Percentiles rank a stretch among this genome's conserved stretches.
Evolutionary conservation across 2,797 vertebrate genomes (phyloP).

Genomic region (Esox lucius): DNA sequence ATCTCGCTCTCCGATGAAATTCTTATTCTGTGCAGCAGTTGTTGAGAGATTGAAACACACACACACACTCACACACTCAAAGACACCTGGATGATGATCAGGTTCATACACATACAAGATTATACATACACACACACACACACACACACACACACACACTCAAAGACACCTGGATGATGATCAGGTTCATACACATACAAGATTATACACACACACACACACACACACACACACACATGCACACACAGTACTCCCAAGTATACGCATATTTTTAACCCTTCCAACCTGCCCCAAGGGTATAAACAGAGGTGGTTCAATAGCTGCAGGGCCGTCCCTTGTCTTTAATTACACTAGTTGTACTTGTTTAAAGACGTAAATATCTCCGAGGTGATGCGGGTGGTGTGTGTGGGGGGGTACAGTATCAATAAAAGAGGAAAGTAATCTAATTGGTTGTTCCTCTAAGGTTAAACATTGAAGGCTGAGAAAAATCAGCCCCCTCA

Average conservation of each 20-base stretch:
- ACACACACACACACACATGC: slow-evolving; percentile 16
- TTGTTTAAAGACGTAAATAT: slow-evolving; percentile 53
- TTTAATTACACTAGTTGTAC: slow-evolving; percentile 33
- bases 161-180: not conserved
- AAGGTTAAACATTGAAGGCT: slow-evolving; percentile 32
- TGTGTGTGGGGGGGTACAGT: slow-evolving; percentile 10
- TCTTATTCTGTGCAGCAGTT: slow-evolving; percentile 44
- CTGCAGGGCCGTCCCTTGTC: slow-evolving; percentile 16
- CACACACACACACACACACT: slow-evolving; percentile 17
- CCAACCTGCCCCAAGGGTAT: slow-evolving; percentile 4
- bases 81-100: not conserved
- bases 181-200: not conserved
- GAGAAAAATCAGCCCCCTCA: slow-evolving; percentile 16
- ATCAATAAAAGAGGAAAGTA: slow-evolving; percentile 46
- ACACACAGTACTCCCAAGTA: not conserved
- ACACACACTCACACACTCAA: slow-evolving; percentile 15
- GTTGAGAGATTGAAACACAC: slow-evolving; percentile 40
- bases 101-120: not conserved
- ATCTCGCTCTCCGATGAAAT: slow-evolving; percentile 41
- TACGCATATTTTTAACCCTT: not conserved
- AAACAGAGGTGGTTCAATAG: slow-evolving; percentile 15
- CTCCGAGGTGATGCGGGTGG: slow-evolving; percentile 36
- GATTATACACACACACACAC: too few species aligned
- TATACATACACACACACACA: not conserved
- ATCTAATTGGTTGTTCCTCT: slow-evolving; percentile 40